phyloP scores from a whole-genome alignment of 2,888 invertebrate species.

The Drosophila ochracea region DNA sequence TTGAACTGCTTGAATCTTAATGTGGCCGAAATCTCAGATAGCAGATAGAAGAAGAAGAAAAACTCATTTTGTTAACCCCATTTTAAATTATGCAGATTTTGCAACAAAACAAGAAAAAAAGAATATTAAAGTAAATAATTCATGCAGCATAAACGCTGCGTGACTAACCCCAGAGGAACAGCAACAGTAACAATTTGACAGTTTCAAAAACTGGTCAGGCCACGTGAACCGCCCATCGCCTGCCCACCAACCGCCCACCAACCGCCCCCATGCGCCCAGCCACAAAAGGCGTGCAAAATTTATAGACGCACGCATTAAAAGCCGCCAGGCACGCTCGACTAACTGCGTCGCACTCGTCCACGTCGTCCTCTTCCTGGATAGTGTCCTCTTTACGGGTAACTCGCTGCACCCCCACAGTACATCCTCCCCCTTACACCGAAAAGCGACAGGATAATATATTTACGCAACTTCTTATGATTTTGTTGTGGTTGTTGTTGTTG shows the following conservation, averaged over 20 bases:
- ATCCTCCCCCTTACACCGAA: conserved; percentile 25
- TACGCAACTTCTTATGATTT: conserved; percentile 79
- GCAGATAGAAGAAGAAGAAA: neutral
- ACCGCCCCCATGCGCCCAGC: conserved; percentile 18
- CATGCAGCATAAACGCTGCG: conserved; percentile 18
- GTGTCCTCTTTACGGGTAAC: conserved; percentile 44
- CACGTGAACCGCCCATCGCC: conserved; percentile 65
- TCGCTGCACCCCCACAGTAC: conserved; percentile 13
- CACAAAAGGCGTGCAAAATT: conserved; percentile 80
- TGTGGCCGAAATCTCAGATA: neutral
- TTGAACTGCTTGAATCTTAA: conserved; percentile 11
- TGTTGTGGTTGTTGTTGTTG: conserved; percentile 55
- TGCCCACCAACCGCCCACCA: neutral
- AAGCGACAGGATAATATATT: conserved; percentile 79
- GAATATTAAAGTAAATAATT: conserved; percentile 50
- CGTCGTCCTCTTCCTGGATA: conserved; percentile 31
- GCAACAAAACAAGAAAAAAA: conserved; percentile 3
- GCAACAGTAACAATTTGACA: conserved; percentile 70
- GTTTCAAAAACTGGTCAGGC: conserved; percentile 63
- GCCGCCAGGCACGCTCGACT: conserved; percentile 77
- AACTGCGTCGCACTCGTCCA: conserved; percentile 63
- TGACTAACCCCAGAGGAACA: conserved; percentile 52
- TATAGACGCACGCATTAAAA: conserved; percentile 79
- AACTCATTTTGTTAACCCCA: neutral
- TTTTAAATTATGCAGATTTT: conserved; percentile 18